Conservation (phyloP, 2,797 vertebrate genomes). For the Pseudochromis fuscus region DNA sequence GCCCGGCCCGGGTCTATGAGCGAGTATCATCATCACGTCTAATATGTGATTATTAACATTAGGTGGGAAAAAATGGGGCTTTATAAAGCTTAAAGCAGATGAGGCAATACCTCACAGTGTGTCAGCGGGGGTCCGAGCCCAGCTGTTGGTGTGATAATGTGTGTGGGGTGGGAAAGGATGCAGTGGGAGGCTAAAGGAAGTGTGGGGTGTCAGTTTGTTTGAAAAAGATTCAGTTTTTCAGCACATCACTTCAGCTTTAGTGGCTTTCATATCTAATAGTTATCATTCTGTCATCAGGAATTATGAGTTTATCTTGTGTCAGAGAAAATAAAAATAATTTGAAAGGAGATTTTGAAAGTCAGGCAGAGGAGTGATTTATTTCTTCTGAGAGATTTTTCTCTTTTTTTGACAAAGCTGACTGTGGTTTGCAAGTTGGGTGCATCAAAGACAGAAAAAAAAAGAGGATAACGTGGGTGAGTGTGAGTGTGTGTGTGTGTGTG, state of each 20-base stretch:
- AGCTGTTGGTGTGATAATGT: constrained; percentile 64
- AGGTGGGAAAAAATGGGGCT: constrained; percentile 50
- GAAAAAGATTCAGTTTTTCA: constrained; percentile 35
- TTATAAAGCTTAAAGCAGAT: constrained; percentile 66
- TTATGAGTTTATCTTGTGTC: constrained; percentile 51
- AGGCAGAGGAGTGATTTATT: constrained; percentile 39
- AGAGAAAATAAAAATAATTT: constrained; percentile 31
- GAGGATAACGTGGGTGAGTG: constrained; percentile 22
- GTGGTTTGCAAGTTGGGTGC: constrained; percentile 42
- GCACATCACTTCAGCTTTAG: constrained; percentile 35
- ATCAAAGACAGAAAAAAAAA: constrained; percentile 56
- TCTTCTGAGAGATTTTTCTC: constrained; percentile 31
- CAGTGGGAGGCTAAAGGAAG: constrained; percentile 13
- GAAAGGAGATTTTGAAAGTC: constrained; percentile 31
- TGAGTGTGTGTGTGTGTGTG: constrained; percentile 7
- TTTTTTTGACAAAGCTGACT: constrained; percentile 44
- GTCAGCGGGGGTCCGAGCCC: constrained; percentile 60
- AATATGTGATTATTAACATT: constrained; percentile 73
- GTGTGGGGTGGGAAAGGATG: constrained; percentile 32
- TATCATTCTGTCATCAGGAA: constrained; percentile 60
- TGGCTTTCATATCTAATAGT: constrained; percentile 35
- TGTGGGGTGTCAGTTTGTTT: constrained; percentile 15
- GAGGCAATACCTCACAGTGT: constrained; percentile 69
- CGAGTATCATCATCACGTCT: constrained; percentile 55
- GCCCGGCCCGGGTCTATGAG: constrained; percentile 40